Evolutionary conservation across 92 coral and sea anemone genomes (phyloP), one percentile per base, ranked within the genome.

Genomic region (Epizoanthus stellaris): DNA sequence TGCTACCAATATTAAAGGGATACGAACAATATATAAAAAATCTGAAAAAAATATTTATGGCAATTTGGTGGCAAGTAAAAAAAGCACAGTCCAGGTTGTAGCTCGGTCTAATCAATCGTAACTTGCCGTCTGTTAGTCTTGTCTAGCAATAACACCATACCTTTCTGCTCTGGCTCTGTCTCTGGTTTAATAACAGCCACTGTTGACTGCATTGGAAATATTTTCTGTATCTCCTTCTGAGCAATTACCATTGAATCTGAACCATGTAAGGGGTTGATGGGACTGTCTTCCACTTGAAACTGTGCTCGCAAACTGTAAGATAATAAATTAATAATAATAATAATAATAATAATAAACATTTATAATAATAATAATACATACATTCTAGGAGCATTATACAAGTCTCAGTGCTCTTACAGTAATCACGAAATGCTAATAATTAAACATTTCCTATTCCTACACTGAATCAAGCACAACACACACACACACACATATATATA

Each of bases 111-210:
- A 52, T 52, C 10, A 52, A 9, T 13, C 14, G 10, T 52, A 52
- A 52, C 56, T 52, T 52, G 11, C 10, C 4, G 20, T 49, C 5
- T 14, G 34, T 38, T 6, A 25, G 6, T 43, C 6, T 4, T 54
- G 82, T 25, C 14, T 13, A n/a, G 7, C 17, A 12, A 12, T 40
- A 45, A 7, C 36, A 23, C 39, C 13, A 40, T 53, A 96, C 99
- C 99, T 89, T 88, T 89, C 53, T 89, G 92, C 52, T 92, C 96
- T 19, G 92, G 91, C 47, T 92, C 95, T 25, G 91, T 77, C 40
- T 96, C 99, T 64, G 99, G 99, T 63, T 96, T 96, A 39, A 96
- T 94, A 23, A 94, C 99, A 60, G 99, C 99, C 68, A 96, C 93
- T 12, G 99, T 96, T 36, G 98, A 92, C 80, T 96, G 95, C 53